Evolutionary conservation across 1,140 invertebrate species (phyloP).

Genomic region (Plectrocnemia conspersa): DNA sequence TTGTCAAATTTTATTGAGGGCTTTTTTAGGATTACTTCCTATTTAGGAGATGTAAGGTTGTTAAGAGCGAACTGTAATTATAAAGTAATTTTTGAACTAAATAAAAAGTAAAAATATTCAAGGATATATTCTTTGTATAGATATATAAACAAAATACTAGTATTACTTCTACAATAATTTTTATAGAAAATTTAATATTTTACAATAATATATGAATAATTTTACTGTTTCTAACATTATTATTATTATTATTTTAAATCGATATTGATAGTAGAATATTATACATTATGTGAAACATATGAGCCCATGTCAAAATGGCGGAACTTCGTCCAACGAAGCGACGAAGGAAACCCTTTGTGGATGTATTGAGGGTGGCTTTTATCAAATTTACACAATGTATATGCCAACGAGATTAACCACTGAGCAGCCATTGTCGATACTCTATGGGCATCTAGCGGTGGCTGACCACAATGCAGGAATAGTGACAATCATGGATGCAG

Average conservation of each 20-base stretch:
- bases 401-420: constrained; percentile 26
- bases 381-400: constrained; percentile 25
- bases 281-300: too few relatives aligned
- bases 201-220: too few relatives aligned
- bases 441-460: constrained; percentile 18
- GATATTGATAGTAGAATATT: too few relatives aligned
- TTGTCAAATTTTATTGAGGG: too few relatives aligned
- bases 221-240: too few relatives aligned
- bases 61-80: neutral
- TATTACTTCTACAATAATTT: too few relatives aligned
- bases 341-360: too few relatives aligned
- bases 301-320: too few relatives aligned
- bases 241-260: too few relatives aligned
- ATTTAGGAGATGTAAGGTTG: neutral
- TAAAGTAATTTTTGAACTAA: neutral
- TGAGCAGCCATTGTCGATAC: constrained; percentile 23
- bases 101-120: neutral
- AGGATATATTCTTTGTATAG: neutral
- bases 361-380: constrained; percentile 20
- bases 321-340: too few relatives aligned
- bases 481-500: neutral
- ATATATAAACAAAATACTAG: constrained; percentile 9
- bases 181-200: constrained; percentile 1
- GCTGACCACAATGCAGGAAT: constrained; percentile 6
- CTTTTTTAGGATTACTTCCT: too few relatives aligned